Evolutionary conservation across 2,797 vertebrate genomes (phyloP).

Genomic region (Sebastes steindachneri): DNA sequence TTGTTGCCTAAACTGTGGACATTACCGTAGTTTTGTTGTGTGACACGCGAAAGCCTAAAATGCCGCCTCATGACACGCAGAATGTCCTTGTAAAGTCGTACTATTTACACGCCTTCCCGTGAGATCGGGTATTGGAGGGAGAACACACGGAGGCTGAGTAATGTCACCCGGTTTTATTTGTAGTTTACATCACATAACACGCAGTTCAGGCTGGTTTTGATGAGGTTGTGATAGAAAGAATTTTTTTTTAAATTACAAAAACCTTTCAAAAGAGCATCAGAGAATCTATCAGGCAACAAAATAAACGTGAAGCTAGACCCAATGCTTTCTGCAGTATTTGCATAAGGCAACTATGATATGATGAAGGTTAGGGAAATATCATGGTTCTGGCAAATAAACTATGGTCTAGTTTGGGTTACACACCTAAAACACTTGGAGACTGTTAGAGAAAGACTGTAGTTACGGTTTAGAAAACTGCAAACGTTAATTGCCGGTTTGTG

Average conservation of each 20-base stretch:
- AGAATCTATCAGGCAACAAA: background rate
- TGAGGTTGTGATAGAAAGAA: background rate
- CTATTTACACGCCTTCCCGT: too few relatives aligned
- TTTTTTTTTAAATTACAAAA: background rate
- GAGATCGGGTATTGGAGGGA: too few relatives aligned
- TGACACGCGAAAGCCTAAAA: too few relatives aligned
- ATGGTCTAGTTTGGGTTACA: background rate
- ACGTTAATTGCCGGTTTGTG: background rate
- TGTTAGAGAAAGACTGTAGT: background rate
- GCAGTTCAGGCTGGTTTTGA: background rate
- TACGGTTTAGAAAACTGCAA: background rate
- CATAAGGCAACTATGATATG: background rate
- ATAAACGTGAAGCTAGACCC: fast-evolving
- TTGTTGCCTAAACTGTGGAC: too few relatives aligned
- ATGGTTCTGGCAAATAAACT: background rate
- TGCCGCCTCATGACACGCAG: fast-evolving
- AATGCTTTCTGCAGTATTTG: background rate
- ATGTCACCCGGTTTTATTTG: background rate
- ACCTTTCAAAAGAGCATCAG: background rate
- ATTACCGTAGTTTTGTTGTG: too few relatives aligned
- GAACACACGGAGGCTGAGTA: background rate
- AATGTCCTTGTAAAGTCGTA: too few relatives aligned
- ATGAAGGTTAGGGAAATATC: background rate
- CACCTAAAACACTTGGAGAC: too few relatives aligned
- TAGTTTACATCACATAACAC: background rate